Evolutionary conservation across 2,797 vertebrate species (phyloP).

Genomic region (Mormyrops attenuatus): DNA sequence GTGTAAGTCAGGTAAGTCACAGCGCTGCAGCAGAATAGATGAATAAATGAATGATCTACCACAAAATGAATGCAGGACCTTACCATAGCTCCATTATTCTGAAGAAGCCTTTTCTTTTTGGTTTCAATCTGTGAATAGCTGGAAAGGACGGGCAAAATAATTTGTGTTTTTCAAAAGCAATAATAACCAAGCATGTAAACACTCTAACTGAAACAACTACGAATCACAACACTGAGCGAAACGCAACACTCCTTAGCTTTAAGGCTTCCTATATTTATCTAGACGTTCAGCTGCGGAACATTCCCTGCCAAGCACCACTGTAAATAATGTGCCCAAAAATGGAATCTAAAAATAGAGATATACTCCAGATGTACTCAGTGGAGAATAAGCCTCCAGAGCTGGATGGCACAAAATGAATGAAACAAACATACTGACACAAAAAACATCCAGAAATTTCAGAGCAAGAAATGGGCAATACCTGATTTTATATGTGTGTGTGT

Average conservation of each 20-base stretch:
- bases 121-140: conserved; percentile 88
- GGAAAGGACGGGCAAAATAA: neutral
- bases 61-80: conserved; percentile 16
- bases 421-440: neutral
- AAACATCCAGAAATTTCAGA: neutral
- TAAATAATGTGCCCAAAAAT: neutral
- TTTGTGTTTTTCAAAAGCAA: neutral
- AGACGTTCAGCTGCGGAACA: neutral
- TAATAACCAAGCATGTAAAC: neutral
- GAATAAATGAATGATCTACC: neutral
- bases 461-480: neutral
- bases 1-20: neutral
- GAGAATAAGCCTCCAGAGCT: neutral
- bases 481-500: neutral
- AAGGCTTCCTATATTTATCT: conserved; percentile 38
- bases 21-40: neutral
- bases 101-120: conserved; percentile 72
- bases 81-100: conserved; percentile 71
- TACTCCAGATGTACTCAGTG: neutral
- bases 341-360: neutral
- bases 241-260: conserved; percentile 38
- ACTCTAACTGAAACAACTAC: neutral
- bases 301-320: neutral
- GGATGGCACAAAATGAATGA: neutral
- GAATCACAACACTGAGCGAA: conserved; percentile 20